Conservation (phyloP, 2,113 vertebrate genomes). For the Australoheros scitulus region DNA sequence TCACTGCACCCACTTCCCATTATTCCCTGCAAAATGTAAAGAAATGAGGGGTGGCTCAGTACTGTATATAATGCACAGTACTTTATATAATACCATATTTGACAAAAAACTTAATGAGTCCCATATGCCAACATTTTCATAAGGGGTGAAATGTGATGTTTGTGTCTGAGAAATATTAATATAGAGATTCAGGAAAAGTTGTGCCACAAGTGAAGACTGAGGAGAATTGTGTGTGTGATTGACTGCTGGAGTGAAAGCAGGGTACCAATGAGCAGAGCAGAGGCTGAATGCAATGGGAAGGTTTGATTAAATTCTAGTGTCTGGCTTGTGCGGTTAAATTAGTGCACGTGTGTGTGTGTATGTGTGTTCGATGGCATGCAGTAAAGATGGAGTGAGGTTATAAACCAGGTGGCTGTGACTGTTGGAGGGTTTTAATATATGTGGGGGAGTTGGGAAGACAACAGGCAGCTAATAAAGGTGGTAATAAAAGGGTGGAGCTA, state of each 20-base stretch:
- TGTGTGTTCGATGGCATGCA: slow-evolving; percentile 26
- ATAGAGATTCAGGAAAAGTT: neutral
- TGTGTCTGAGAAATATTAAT: neutral
- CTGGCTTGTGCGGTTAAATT: slow-evolving; percentile 40
- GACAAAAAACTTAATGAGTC: neutral
- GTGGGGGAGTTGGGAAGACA: slow-evolving; percentile 32
- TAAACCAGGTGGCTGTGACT: slow-evolving; percentile 62
- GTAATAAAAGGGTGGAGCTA: slow-evolving; percentile 32
- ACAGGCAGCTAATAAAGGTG: slow-evolving; percentile 13
- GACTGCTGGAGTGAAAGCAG: slow-evolving; percentile 12
- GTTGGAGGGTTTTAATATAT: slow-evolving; percentile 63
- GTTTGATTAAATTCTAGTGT: slow-evolving; percentile 58
- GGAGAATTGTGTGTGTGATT: neutral
- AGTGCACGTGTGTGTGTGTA: neutral
- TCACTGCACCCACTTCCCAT: neutral
- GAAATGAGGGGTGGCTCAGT: neutral
- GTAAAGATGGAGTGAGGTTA: slow-evolving; percentile 57
- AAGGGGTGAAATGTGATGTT: neutral
- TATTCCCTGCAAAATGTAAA: neutral
- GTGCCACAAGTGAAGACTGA: neutral
- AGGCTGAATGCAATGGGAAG: slow-evolving; percentile 28
- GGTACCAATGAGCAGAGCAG: slow-evolving; percentile 16
- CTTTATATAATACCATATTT: neutral
- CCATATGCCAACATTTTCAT: neutral
- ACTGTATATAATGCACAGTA: neutral